Base-by-base conservation (phyloP, 2,888 invertebrate species). In the Yponomeuta malinellus region DNA sequence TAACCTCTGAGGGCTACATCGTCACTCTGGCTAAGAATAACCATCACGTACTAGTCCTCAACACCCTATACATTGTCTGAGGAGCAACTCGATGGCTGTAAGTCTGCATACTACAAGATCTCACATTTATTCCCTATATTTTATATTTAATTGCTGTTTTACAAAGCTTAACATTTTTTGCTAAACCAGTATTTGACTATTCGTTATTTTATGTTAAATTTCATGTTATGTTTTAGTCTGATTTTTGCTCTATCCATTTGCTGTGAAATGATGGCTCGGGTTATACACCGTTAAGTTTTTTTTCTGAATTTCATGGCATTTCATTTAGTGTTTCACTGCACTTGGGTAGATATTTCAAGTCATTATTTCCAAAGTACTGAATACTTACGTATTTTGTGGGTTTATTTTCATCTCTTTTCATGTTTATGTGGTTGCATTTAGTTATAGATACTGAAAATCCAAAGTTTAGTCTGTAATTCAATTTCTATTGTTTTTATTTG, bases 1-100 rank as follows among this genome's bases (percentile, higher is more conserved):
- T 99, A 82, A 98, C 98, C 72, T 97, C 97, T 31, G 98, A 98
- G 90, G 98, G 98, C 78, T 98, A 97, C 90, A 97, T 98, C 80
- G 97, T 98, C 78, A 98, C 98, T 76, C 93, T 99, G 93, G 98
- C 98, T 87, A 99, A 99, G 94, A 99, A 98, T 94, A 99, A 99
- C 93, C 98, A 99, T 93, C 98, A 98, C 92, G 98, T 99, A 83
- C 95, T 99, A 90, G 97, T 99, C 88, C 94, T 98, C 91, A 97
- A 97, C 93, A 97, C 97, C 81, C 95, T 97, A 85, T 97, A 97
- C 93, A 97, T 97, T 94, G 95, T 96, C 93, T 97, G 96, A 96
- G 95, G 94, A 84, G 83, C 78, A 83, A 87, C 88, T 88, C 86
- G 85, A 88, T 88, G 89, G 90, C 90, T 90, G 91, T 92, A 92